A percentile compares a stretch with the other conserved stretches of the same genome.
These are phyloP conservation scores for Caenorhabditis wallacei DNA, from an alignment of 2,888 invertebrate genomes.

Conservation along the genomic window DNA sequence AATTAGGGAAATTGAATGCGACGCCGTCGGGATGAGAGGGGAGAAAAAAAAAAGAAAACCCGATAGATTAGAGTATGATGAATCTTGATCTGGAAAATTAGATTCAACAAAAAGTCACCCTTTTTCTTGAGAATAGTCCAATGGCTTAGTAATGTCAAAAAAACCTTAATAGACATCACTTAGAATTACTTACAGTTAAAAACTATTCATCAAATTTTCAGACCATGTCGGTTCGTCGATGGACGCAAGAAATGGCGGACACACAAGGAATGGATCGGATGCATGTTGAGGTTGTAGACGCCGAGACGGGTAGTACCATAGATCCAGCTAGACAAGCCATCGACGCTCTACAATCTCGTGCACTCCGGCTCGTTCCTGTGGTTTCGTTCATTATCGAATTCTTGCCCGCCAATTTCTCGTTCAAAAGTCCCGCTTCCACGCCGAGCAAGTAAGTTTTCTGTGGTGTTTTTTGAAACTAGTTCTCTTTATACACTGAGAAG, in stretches of 20 bases:
- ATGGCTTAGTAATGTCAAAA: too few relatives aligned
- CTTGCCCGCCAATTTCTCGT: constrained; percentile 77
- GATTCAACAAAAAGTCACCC: too few relatives aligned
- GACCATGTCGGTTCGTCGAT: constrained; percentile 78
- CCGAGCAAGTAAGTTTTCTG: constrained; percentile 68
- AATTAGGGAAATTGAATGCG: constrained; percentile 61
- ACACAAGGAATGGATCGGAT: constrained; percentile 76
- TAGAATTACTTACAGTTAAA: too few relatives aligned
- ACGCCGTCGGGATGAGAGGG: constrained; percentile 18
- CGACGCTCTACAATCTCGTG: constrained; percentile 80
- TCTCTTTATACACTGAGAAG: neutral
- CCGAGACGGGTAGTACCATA: constrained; percentile 80
- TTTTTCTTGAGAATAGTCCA: too few relatives aligned
- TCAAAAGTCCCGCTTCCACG: constrained; percentile 74
- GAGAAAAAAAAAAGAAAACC: neutral
- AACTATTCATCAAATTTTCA: too few relatives aligned
- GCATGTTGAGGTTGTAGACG: constrained; percentile 80
- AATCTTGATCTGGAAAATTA: too few relatives aligned
- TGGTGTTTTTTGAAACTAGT: neutral
- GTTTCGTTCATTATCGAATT: constrained; percentile 80
- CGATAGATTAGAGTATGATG: neutral
- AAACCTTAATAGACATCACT: too few relatives aligned
- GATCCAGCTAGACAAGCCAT: constrained; percentile 82
- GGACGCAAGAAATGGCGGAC: constrained; percentile 79
- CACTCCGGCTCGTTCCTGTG: constrained; percentile 80